These are phyloP conservation scores for Colletes latitarsis DNA, from an alignment of 1,140 invertebrate genomes.

Conservation along the genomic window DNA sequence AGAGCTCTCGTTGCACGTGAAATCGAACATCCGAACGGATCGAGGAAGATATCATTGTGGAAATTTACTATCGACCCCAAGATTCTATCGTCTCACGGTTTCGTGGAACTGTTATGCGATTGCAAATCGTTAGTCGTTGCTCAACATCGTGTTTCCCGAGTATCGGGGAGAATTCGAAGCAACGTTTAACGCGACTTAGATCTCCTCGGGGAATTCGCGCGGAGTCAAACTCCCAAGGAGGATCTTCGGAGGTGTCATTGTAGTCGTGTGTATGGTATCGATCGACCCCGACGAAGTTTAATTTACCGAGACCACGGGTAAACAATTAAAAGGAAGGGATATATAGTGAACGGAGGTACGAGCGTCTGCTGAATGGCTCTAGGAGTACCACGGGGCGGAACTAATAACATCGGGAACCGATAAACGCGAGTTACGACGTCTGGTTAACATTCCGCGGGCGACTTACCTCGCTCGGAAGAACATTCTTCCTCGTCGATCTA, in stretches of 20 bases:
- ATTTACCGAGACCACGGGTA: conserved; percentile 43
- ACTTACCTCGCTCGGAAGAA: conserved; percentile 37
- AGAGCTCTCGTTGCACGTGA: conserved; percentile 23
- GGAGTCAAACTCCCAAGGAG: too few species aligned
- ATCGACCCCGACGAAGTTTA: conserved; percentile 33
- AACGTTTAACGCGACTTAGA: neutral
- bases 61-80: neutral
- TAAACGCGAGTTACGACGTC: conserved; percentile 60
- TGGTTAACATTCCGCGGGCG: conserved; percentile 56
- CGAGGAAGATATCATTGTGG: neutral
- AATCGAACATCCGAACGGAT: neutral
- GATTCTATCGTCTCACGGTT: neutral
- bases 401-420: conserved; percentile 55
- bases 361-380: conserved; percentile 33
- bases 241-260: conserved; percentile 1
- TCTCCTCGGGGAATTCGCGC: neutral
- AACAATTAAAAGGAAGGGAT: conserved; percentile 48
- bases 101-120: too few species aligned
- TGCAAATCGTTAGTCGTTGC: too few species aligned
- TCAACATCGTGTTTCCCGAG: neutral
- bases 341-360: conserved; percentile 41
- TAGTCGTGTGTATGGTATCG: conserved; percentile 26
- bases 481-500: conserved; percentile 47
- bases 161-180: neutral
- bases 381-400: conserved; percentile 45